Conservation (phyloP, 2,888 invertebrate species). For the Timandra comae region DNA sequence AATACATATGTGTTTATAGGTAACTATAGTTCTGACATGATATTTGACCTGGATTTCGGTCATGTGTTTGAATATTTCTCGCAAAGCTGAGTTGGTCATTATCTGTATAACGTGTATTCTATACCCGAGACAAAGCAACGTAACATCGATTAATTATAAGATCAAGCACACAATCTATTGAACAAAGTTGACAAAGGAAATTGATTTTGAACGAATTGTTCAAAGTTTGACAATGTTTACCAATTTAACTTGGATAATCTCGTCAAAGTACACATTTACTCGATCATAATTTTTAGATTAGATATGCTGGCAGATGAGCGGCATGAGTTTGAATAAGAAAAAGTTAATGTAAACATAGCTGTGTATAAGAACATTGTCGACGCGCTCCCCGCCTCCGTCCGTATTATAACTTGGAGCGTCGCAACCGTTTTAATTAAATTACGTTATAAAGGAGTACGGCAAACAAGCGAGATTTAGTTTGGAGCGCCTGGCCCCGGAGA, state of each 20-base stretch:
- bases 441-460: slow-evolving; percentile 43
- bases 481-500: slow-evolving; percentile 32
- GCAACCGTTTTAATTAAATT: slow-evolving; percentile 54
- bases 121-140: background rate
- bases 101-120: background rate
- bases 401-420: slow-evolving; percentile 18
- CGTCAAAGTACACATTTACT: slow-evolving; percentile 7
- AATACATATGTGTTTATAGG: too few species aligned
- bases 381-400: slow-evolving; percentile 5
- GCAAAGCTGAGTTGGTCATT: too few species aligned
- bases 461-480: slow-evolving; percentile 48
- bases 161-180: slow-evolving; percentile 3
- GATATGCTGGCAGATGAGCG: slow-evolving; percentile 9
- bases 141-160: background rate
- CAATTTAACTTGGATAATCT: slow-evolving; percentile 10
- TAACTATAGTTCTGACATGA: too few species aligned
- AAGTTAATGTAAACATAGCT: slow-evolving; percentile 18
- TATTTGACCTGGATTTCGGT: too few species aligned
- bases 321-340: slow-evolving; percentile 10
- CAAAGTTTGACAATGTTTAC: slow-evolving; percentile 3
- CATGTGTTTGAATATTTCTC: too few species aligned
- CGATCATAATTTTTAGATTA: slow-evolving; percentile 14
- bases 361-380: slow-evolving; percentile 7
- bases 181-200: slow-evolving; percentile 3
- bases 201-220: slow-evolving; percentile 4